Percentiles rank a stretch among this genome's conserved stretches.
phyloP scores from a whole-genome alignment of 1,140 invertebrate species.

The Caenorhabditis remanei region DNA sequence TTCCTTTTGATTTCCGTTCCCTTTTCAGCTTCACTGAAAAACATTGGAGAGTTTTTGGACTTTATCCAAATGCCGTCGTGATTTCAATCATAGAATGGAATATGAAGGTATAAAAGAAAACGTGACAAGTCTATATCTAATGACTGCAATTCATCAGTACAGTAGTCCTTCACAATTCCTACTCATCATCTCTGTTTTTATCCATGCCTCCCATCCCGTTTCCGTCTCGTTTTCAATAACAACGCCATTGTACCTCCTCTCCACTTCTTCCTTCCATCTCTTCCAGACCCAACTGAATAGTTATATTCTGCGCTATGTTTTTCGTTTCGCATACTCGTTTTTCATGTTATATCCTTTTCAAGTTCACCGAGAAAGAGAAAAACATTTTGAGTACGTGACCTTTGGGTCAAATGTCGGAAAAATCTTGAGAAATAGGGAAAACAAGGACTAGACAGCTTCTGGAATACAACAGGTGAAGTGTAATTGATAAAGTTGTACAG shows the following conservation, averaged over 20 bases:
- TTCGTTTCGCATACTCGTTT: neutral
- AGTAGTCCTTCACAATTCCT: neutral
- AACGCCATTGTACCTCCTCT: constrained; percentile 33
- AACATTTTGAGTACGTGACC: too few relatives aligned
- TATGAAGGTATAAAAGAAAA: too few relatives aligned
- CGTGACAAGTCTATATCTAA: neutral
- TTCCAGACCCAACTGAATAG: neutral
- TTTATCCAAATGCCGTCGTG: neutral
- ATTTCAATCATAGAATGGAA: too few relatives aligned
- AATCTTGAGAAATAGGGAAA: too few relatives aligned
- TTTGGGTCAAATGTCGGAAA: too few relatives aligned
- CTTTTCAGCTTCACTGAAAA: too few relatives aligned
- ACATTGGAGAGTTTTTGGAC: neutral
- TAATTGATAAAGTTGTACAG: too few relatives aligned
- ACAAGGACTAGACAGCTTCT: too few relatives aligned
- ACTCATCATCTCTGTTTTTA: constrained; percentile 11
- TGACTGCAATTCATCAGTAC: constrained; percentile 15
- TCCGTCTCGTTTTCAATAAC: neutral
- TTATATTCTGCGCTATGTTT: neutral
- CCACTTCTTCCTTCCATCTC: neutral
- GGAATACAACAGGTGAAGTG: too few relatives aligned
- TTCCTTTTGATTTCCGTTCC: neutral
- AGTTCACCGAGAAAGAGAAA: neutral
- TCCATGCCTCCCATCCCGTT: neutral
- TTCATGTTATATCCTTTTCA: neutral